Conservation (phyloP, 2,888 invertebrate species). For the Unio delphinus region DNA sequence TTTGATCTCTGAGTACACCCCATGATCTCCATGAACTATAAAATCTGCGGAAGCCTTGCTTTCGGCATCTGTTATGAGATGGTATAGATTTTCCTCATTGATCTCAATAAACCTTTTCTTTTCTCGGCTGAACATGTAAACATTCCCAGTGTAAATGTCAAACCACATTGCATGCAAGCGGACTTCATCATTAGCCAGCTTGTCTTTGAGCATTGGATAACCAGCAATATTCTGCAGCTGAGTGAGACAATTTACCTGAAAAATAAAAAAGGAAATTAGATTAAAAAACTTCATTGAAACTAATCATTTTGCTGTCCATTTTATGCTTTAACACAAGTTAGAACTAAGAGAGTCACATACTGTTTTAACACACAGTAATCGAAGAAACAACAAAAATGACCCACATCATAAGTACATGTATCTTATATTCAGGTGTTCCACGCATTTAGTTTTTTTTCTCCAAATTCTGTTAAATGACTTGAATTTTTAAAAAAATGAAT, state of each 20-base stretch:
- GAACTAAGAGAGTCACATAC: background rate
- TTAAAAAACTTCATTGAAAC: background rate
- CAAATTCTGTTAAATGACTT: no score
- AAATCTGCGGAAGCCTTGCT: background rate
- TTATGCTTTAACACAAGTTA: background rate
- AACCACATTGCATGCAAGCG: slow-evolving; percentile 96
- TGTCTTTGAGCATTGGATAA: slow-evolving; percentile 88
- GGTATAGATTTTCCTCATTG: slow-evolving; percentile 79
- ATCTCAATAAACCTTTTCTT: slow-evolving; percentile 89
- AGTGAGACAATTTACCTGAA: slow-evolving; percentile 88
- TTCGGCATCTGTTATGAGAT: slow-evolving; percentile 34
- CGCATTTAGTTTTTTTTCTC: no score
- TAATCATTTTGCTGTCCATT: background rate
- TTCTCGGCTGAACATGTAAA: slow-evolving; percentile 92
- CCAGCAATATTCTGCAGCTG: slow-evolving; percentile 94
- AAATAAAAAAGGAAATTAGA: slow-evolving; percentile 29
- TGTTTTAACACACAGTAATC: no score
- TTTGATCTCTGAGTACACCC: no score
- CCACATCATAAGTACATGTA: no score
- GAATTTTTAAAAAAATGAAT: no score
- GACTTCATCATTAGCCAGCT: slow-evolving; percentile 85
- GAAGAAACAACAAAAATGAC: no score
- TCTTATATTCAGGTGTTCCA: no score
- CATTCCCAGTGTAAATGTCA: slow-evolving; percentile 96
- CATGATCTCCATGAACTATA: background rate